Evolutionary conservation across 2,797 vertebrate genomes (phyloP), one percentile per base, ranked within the genome.

Genomic region (Neosilurus mollespiculum): DNA sequence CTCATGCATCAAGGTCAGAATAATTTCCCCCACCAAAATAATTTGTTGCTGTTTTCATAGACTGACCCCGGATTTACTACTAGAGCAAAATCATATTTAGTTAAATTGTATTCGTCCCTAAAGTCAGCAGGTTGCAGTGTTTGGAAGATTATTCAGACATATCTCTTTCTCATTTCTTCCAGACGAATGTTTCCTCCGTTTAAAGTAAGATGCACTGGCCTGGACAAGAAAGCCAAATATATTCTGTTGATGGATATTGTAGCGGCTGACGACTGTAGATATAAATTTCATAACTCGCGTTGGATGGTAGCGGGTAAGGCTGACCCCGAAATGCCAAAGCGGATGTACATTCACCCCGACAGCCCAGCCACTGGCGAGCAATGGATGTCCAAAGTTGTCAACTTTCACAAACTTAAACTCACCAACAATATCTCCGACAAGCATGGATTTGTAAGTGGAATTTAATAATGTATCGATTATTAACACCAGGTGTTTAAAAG

Each of bases 301-400:
- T 99, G 98, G 97, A 98, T 99, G 97, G 97, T 99, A 92, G 98
- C 98, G 0, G 98, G 98, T 53, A 99, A 99, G 90, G 98, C 98
- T 88, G 98, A 99, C 92, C 98, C 98, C 34, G 98, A 99, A 94
- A 98, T 99, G 97, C 98, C 98, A 89, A 99, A 98, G 93, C 93
- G 98, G 94, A 98, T 99, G 97, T 99, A 99, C 90, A 99, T 99
- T 90, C 98, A 99, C 93, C 98, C 98, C 51, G 98, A 99, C 94
- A 98, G 97, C 91, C 98, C 98, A 1, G 98, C 98, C 80, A 98
- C 97, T 4, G 98, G 98, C 51, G 98, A 99, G 86, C 98, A 99
- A 92, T 99, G 98, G 98, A 99, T 98, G 97, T 98, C 97, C 86
- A 98, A 99, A 94, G 97, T 98, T 77, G 97, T 99, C 91, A 99